phyloP scores from a whole-genome alignment of 2,888 invertebrate species.

The Epistrophe grossulariae region DNA sequence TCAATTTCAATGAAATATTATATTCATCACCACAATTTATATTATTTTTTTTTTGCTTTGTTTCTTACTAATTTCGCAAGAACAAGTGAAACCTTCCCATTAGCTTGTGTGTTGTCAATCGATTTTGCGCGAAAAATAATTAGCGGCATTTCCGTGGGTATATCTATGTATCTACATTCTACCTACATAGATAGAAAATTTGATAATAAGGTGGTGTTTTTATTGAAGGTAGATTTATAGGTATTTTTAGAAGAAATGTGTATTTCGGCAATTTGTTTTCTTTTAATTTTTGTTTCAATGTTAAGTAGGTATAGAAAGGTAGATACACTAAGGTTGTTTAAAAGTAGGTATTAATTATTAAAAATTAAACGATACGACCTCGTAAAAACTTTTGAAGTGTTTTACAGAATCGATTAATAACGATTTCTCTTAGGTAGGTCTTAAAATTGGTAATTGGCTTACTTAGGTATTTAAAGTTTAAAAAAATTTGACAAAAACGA shows the following conservation, averaged over 20 bases:
- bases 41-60: constrained; percentile 7
- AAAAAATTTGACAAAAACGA: too few relatives aligned
- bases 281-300: not conserved
- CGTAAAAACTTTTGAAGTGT: too few relatives aligned
- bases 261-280: not conserved
- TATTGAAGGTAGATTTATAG: not conserved
- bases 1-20: not conserved
- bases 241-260: not conserved
- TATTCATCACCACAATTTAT: not conserved
- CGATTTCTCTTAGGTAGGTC: too few relatives aligned
- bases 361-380: too few relatives aligned
- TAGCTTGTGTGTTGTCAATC: constrained; percentile 33
- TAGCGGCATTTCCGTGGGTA: not conserved
- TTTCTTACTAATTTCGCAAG: constrained; percentile 29
- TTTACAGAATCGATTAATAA: too few relatives aligned
- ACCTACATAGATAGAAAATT: not conserved
- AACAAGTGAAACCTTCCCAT: constrained; percentile 63
- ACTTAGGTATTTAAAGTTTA: too few relatives aligned
- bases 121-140: constrained; percentile 44
- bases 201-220: constrained; percentile 20
- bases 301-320: too few relatives aligned
- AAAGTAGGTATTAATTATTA: not conserved
- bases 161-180: too few relatives aligned
- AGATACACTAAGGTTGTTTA: too few relatives aligned
- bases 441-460: too few relatives aligned